A percentile compares a stretch with the other conserved stretches of the same genome.
Evolutionary conservation across 2,888 invertebrate species (phyloP).

Genomic region (Ectemnius lituratus): DNA sequence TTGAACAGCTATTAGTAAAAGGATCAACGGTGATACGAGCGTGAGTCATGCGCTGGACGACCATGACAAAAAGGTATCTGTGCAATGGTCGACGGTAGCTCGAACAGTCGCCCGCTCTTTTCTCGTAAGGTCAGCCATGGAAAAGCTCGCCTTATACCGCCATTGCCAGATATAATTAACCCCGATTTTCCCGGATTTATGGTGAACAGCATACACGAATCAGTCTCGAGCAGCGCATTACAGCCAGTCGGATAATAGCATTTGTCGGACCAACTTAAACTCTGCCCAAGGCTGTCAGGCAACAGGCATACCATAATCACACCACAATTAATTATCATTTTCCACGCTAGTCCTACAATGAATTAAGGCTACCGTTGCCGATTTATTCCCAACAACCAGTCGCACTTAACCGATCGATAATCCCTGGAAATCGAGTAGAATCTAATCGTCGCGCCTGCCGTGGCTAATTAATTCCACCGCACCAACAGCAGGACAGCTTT

Average conservation of each 20-base stretch:
- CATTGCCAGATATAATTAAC: conserved; percentile 62
- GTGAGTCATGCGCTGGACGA: no score
- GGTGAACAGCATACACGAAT: conserved; percentile 60
- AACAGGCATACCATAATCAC: no score
- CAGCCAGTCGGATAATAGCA: conserved; percentile 19
- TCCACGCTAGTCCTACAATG: no score
- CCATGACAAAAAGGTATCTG: no score
- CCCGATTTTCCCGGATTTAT: conserved; percentile 68
- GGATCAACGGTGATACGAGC: no score
- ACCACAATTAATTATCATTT: no score
- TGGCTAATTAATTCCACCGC: conserved; percentile 35
- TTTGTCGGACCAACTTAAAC: no score
- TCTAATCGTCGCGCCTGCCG: conserved; percentile 36
- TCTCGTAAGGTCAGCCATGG: conserved; percentile 56
- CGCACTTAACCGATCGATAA: conserved; percentile 15
- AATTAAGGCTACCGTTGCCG: no score
- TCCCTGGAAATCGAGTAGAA: conserved; percentile 21
- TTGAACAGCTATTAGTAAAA: no score
- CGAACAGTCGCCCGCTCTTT: conserved; percentile 39
- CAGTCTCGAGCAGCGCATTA: conserved; percentile 36
- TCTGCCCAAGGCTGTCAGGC: no score
- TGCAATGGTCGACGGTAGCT: no score
- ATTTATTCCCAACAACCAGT: no score
- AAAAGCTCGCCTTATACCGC: conserved; percentile 58
- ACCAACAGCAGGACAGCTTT: neutral